A percentile compares a stretch with the other conserved stretches of the same genome.
These are phyloP conservation scores for Xiphorhynchus erythropygius DNA, from an alignment of 2,797 vertebrate genomes.

Conservation along the genomic window DNA sequence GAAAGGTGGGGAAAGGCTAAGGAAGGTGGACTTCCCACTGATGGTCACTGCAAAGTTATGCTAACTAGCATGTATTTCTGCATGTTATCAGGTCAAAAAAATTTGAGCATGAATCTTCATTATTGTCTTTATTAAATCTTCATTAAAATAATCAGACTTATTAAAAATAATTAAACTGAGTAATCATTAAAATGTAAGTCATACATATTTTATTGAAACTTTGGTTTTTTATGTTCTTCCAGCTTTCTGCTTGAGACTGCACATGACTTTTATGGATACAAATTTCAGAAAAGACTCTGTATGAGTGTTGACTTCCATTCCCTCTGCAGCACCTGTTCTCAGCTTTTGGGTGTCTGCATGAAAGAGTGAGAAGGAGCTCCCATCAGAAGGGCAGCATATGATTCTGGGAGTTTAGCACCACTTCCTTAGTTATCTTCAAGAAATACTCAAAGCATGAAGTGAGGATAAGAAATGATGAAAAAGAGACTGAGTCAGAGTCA, in stretches of 20 bases:
- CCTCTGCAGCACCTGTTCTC: not conserved
- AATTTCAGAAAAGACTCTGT: not conserved
- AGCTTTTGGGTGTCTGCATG: not conserved
- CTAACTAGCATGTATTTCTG: not conserved
- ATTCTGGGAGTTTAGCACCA: not conserved
- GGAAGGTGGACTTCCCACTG: not conserved
- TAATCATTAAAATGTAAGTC: not conserved
- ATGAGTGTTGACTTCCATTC: not conserved
- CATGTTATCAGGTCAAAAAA: not conserved
- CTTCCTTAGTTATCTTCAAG: not conserved
- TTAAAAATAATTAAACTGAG: not conserved
- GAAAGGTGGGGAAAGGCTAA: not conserved
- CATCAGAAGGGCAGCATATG: not conserved
- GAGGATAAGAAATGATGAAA: not conserved
- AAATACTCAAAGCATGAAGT: not conserved
- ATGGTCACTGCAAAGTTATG: not conserved
- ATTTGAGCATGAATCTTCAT: not conserved
- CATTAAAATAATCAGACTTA: not conserved
- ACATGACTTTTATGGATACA: not conserved
- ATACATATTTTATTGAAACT: not conserved
- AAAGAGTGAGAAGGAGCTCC: not conserved
- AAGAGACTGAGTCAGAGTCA: not conserved
- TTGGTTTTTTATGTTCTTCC: not conserved
- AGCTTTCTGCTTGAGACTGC: not conserved
- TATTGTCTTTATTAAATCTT: not conserved